phyloP scores from a whole-genome alignment of 2,797 vertebrate species.

The Picus viridis region DNA sequence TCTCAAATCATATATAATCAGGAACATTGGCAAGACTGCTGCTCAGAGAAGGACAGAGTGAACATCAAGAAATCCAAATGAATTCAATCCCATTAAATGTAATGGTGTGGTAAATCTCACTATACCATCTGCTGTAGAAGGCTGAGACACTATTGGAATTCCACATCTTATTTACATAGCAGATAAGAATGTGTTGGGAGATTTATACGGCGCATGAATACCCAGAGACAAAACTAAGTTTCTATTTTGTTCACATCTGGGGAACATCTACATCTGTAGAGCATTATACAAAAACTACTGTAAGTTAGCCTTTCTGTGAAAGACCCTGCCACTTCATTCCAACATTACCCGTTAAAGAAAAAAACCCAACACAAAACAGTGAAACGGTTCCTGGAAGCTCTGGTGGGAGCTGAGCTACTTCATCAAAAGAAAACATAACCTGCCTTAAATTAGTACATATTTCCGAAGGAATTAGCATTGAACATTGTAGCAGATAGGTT shows the following conservation, averaged over 20 bases:
- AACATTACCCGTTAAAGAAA: conserved; percentile 52
- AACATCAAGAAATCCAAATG: conserved; percentile 86
- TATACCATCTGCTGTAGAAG: conserved; percentile 84
- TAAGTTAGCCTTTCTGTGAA: conserved; percentile 61
- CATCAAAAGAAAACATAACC: conserved; percentile 51
- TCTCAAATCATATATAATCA: conserved; percentile 85
- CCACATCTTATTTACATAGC: conserved; percentile 88
- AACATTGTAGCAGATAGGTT: conserved; percentile 10
- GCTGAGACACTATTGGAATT: conserved; percentile 85
- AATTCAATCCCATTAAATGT: conserved; percentile 88
- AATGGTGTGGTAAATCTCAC: conserved; percentile 88
- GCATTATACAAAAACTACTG: conserved; percentile 71
- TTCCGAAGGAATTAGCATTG: conserved; percentile 42
- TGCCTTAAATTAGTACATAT: conserved; percentile 28
- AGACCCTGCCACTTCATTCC: conserved; percentile 60
- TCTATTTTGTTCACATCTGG: conserved; percentile 78
- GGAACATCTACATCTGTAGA: conserved; percentile 72
- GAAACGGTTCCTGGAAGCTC: conserved; percentile 9
- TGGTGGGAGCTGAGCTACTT: conserved; percentile 38
- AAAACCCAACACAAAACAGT: background rate
- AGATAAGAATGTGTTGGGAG: conserved; percentile 82
- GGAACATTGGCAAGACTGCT: conserved; percentile 79
- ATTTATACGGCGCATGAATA: conserved; percentile 83
- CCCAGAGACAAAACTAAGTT: conserved; percentile 80
- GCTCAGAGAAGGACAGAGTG: conserved; percentile 80